Evolutionary conservation across 2,888 invertebrate genomes (phyloP).

Genomic region (Lepetodrilus schrolli): DNA sequence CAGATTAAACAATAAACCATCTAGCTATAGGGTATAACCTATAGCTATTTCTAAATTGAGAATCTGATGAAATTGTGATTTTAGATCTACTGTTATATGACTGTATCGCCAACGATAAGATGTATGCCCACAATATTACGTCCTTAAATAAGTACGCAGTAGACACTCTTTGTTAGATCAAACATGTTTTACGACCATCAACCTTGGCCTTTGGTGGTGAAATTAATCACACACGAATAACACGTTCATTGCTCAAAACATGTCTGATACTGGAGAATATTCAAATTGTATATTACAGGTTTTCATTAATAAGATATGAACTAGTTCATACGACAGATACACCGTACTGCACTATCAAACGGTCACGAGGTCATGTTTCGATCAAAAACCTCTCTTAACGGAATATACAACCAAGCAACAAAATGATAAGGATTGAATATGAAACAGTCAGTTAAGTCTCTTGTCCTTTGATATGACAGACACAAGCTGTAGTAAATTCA

Average conservation of each 20-base stretch:
- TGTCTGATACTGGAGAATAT: neutral
- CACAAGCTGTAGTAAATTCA: constrained; percentile 9
- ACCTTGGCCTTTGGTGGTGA: no score
- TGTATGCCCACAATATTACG: no score
- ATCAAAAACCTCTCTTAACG: constrained; percentile 9
- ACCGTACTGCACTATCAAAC: neutral
- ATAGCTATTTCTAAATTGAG: no score
- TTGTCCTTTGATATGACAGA: constrained; percentile 10
- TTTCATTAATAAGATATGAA: constrained; percentile 1
- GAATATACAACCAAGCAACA: constrained; percentile 9
- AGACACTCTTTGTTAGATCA: no score
- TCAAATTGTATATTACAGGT: neutral
- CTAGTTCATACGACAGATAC: neutral
- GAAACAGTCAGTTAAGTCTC: constrained; percentile 22
- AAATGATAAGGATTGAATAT: constrained; percentile 15
- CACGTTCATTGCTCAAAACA: neutral
- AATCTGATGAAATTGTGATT: no score
- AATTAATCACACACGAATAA: no score
- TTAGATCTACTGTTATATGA: no score
- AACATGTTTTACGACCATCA: no score
- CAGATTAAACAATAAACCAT: no score
- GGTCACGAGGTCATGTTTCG: neutral
- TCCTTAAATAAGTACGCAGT: no score
- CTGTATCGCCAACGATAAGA: no score
- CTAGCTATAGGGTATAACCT: no score